Evolutionary conservation across 2,888 invertebrate species (phyloP).

Genomic region (Thereva nobilitata): DNA sequence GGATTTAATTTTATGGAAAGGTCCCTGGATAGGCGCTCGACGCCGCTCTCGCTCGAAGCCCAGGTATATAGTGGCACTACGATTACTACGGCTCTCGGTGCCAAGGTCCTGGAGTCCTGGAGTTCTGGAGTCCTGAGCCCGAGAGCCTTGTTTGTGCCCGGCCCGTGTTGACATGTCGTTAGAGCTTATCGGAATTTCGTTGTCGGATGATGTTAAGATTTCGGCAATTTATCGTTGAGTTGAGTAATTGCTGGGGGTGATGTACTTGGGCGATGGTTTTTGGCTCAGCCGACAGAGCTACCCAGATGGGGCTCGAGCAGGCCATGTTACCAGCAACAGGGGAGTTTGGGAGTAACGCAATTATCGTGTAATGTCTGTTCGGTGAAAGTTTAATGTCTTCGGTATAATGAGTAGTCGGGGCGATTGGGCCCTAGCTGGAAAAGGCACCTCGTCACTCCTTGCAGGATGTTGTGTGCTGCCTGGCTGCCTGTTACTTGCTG

Average conservation of each 20-base stretch:
- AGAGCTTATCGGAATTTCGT: conserved; percentile 26
- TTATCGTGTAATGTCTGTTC: conserved; percentile 34
- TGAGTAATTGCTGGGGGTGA: conserved; percentile 27
- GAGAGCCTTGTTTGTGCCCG: no score
- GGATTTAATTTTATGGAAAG: conserved; percentile 42
- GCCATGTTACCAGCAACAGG: conserved; percentile 8
- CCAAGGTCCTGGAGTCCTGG: no score
- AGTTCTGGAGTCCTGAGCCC: no score
- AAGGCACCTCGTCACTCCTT: not conserved
- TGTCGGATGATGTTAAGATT: conserved; percentile 30
- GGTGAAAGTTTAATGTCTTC: conserved; percentile 35
- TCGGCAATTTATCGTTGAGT: conserved; percentile 32
- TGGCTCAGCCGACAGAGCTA: conserved; percentile 21
- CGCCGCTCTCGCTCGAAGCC: no score
- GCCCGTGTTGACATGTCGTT: conserved; percentile 29
- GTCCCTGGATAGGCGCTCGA: conserved; percentile 27
- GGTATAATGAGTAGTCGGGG: conserved; percentile 23
- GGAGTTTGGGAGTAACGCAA: conserved; percentile 25
- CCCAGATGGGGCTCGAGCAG: conserved; percentile 22
- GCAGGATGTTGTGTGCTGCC: not conserved
- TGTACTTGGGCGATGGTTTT: not conserved
- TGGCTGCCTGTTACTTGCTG: conserved; percentile 19
- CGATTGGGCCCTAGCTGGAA: not conserved
- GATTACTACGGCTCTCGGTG: no score
- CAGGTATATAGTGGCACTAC: no score